Base-by-base conservation (phyloP, 2,888 invertebrate genomes). In the Pandemis corylana region DNA sequence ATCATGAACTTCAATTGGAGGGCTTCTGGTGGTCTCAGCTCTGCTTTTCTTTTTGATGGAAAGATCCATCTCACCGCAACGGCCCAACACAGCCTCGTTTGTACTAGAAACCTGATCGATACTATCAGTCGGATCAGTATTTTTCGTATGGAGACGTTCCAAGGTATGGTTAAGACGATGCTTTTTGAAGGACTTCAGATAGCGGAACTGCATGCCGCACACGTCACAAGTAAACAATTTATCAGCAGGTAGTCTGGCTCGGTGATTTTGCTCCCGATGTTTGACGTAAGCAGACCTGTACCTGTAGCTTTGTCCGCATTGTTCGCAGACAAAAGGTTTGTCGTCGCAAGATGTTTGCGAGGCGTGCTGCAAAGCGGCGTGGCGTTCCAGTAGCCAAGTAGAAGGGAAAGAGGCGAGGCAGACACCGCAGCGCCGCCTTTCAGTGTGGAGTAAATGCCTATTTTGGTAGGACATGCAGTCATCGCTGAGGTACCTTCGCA, bases 171-270 rank as follows among this genome's bases (percentile, higher is more conserved):
- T 98, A 73, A 98, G 95, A 41, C 98, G 96, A 86, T 98, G 98
- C 89, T 98, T 98, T 89, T 98, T 98, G 90, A 98, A 98, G 0
- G 98, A 98, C 85, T 98, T 98, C 67, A 98, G 95, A 89, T 98
- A 98, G 79, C 98, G 95, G 79, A 98, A 98, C 88, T 98, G 98
- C 98, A 98, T 98, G 76, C 98, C 98, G 89, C 98, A 98, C 3
- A 98, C 97, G 85, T 98, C 98, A 86, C 98, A 98, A 28, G 98
- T 98, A 91, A 98, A 98, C 20, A 98, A 95, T 89, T 98, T 98
- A 89, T 98, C 98, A 42, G 98, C 98, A 2, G 98, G 98, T 63
- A 98, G 94, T 20, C 98, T 95, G 3, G 98, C 98, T 28, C 98
- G 96, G 86, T 98, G 98, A 87, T 98, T 98, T 87, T 98, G 98